phyloP scores from a whole-genome alignment of 2,113 vertebrate species.

The Alouatta palliata region DNA sequence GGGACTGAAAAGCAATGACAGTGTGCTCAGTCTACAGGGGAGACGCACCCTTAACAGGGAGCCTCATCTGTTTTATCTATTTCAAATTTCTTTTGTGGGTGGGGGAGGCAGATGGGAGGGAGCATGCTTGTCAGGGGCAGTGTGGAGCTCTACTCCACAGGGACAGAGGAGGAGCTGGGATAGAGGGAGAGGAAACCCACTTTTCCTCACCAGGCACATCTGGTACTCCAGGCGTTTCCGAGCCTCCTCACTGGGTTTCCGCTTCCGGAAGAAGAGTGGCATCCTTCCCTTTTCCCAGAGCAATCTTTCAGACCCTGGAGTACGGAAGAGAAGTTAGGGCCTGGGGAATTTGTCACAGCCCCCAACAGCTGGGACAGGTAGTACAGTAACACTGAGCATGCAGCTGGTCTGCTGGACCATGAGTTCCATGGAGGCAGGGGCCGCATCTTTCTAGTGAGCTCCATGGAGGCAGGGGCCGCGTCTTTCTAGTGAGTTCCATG shows the following conservation, averaged over 20 bases:
- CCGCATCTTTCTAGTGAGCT: too few species aligned
- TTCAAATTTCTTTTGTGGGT: background rate
- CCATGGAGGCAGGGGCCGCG: too few species aligned
- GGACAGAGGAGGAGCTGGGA: background rate
- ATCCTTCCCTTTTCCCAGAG: constrained; percentile 80
- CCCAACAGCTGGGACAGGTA: background rate
- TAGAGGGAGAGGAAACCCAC: background rate
- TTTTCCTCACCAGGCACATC: constrained; percentile 90
- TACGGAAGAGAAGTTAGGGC: background rate
- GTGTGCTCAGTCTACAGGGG: background rate
- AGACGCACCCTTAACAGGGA: too few species aligned
- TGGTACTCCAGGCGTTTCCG: constrained; percentile 95
- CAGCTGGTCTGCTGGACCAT: background rate
- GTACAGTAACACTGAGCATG: background rate
- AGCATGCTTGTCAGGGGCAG: background rate
- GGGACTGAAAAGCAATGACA: background rate
- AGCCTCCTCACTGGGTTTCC: constrained; percentile 92
- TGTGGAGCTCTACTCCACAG: background rate
- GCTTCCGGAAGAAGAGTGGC: constrained; percentile 94
- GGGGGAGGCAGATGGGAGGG: background rate
- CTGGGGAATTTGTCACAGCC: background rate
- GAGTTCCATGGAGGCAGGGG: too few species aligned
- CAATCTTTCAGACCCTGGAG: background rate
- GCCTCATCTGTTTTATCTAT: background rate
- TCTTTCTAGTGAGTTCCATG: too few species aligned